Evolutionary conservation across 1,140 invertebrate genomes (phyloP).

Genomic region (Neuroterus valhalla): DNA sequence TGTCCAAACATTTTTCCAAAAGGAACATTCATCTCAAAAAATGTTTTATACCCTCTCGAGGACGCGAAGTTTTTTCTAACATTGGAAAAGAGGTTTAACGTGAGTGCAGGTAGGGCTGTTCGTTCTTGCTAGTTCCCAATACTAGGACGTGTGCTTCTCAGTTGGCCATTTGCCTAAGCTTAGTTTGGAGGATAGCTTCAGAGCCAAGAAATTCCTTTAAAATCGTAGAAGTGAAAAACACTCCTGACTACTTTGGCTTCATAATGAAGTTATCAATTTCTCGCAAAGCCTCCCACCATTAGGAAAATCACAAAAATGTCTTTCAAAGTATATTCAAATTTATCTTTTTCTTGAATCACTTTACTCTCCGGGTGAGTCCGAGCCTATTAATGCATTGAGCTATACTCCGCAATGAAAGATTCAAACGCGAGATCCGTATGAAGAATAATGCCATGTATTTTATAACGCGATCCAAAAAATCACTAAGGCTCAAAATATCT

Average conservation of each 20-base stretch:
- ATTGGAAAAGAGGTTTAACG: no score
- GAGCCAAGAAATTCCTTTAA: conserved; percentile 28
- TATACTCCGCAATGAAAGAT: conserved; percentile 33
- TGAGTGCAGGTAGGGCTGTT: no score
- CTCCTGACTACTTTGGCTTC: not conserved
- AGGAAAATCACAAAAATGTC: conserved; percentile 37
- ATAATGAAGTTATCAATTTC: conserved; percentile 8
- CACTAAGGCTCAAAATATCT: conserved; percentile 28
- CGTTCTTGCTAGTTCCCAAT: no score
- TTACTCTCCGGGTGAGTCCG: not conserved
- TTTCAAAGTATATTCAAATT: conserved; percentile 34
- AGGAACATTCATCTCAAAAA: no score
- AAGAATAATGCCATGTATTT: conserved; percentile 48
- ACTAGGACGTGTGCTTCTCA: no score
- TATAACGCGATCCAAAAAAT: conserved; percentile 35
- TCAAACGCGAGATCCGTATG: conserved; percentile 13
- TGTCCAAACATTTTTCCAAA: no score
- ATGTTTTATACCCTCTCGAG: no score
- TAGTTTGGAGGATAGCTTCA: conserved; percentile 8
- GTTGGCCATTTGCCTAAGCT: no score
- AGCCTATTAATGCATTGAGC: not conserved
- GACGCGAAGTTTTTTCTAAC: no score
- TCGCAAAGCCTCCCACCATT: conserved; percentile 14
- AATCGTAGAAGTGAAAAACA: conserved; percentile 1
- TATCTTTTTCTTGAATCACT: not conserved